phyloP scores from a whole-genome alignment of 1,140 invertebrate genomes.

The Drosophila subpulchrella region DNA sequence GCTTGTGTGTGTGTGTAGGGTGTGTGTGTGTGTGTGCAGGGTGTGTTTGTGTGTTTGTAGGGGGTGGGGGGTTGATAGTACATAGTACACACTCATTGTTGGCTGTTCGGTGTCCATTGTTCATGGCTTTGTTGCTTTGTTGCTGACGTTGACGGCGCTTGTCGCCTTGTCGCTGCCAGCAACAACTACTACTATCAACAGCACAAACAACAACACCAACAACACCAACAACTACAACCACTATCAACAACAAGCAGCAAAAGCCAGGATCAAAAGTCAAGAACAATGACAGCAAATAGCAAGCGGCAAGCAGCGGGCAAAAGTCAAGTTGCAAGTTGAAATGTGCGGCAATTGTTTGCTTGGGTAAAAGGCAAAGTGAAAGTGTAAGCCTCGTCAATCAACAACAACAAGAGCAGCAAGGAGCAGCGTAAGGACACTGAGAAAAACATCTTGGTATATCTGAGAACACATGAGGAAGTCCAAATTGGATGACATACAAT shows the following conservation, averaged over 20 bases:
- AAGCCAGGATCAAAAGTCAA: constrained; percentile 74
- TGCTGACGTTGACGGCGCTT: constrained; percentile 78
- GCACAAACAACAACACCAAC: background rate
- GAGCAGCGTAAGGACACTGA: constrained; percentile 3
- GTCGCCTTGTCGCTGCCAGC: constrained; percentile 77
- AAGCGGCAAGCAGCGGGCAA: constrained; percentile 52
- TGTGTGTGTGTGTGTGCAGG: background rate
- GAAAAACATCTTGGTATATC: background rate
- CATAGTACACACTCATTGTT: constrained; percentile 33
- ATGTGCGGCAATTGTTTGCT: constrained; percentile 75
- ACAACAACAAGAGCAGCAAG: background rate
- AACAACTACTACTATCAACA: constrained; percentile 13
- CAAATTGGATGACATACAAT: no score
- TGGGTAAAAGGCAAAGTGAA: constrained; percentile 23
- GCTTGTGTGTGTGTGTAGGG: constrained; percentile 17
- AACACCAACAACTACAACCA: constrained; percentile 9
- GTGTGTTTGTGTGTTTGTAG: no score
- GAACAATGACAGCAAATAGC: constrained; percentile 74
- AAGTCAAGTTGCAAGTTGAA: constrained; percentile 82
- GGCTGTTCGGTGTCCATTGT: constrained; percentile 50
- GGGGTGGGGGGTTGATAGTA: background rate
- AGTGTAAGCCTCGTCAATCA: constrained; percentile 57
- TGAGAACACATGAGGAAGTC: background rate
- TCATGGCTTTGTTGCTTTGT: constrained; percentile 74
- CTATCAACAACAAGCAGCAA: background rate